Percentiles rank a stretch among this genome's conserved stretches.
These are phyloP conservation scores for Grammomys surdaster DNA, from an alignment of 2,113 vertebrate genomes.

Conservation along the genomic window DNA sequence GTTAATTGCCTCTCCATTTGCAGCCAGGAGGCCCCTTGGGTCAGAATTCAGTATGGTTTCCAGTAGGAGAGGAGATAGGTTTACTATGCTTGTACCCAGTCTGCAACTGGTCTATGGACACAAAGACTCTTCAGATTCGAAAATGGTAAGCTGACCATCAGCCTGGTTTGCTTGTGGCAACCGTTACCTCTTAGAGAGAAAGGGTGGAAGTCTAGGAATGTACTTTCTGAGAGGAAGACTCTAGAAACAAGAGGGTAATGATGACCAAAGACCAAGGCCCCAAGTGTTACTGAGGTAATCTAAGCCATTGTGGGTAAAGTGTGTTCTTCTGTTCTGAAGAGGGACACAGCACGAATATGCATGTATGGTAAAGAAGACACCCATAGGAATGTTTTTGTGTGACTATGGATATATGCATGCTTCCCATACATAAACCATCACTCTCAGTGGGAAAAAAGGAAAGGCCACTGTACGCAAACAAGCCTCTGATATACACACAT, in stretches of 20 bases:
- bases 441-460: neutral
- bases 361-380: neutral
- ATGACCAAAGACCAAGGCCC: conserved; percentile 21
- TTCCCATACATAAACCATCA: neutral
- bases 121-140: neutral
- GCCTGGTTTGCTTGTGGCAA: neutral
- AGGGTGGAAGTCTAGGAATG: neutral
- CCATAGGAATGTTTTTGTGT: neutral
- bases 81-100: conserved; percentile 43
- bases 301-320: neutral
- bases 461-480: neutral
- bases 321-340: neutral
- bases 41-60: conserved; percentile 75
- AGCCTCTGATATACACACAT: neutral
- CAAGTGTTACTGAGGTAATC: neutral
- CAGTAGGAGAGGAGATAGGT: conserved; percentile 66
- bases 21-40: conserved; percentile 31
- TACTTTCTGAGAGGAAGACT: conserved; percentile 35
- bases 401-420: neutral
- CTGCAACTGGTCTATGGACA: conserved; percentile 58
- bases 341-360: neutral
- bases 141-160: neutral
- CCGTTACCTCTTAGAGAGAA: conserved; percentile 4
- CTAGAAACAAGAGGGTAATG: neutral
- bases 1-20: conserved; percentile 77